Percentiles rank a stretch among this genome's conserved stretches.
Conservation (phyloP, 2,888 invertebrate genomes). For the Dinocampus coccinellae region DNA sequence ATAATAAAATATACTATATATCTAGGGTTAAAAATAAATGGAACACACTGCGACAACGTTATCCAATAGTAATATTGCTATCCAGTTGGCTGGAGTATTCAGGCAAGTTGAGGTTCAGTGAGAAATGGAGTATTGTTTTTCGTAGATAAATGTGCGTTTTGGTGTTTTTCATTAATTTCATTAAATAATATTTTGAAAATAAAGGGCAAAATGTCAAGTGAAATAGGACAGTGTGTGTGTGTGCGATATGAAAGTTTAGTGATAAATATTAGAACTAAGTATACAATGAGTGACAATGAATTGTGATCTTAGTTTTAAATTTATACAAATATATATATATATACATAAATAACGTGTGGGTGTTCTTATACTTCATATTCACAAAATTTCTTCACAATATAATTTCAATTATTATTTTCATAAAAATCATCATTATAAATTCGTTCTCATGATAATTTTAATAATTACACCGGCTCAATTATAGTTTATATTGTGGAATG, state of each 20-base stretch:
- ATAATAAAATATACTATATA: not conserved
- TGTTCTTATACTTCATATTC: slow-evolving; percentile 1
- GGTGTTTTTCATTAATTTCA: not conserved
- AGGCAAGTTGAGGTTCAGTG: not conserved
- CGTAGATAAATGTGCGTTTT: not conserved
- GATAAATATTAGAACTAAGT: slow-evolving; percentile 63
- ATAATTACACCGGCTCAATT: slow-evolving; percentile 7
- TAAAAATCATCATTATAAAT: slow-evolving; percentile 2
- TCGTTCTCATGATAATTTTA: not conserved
- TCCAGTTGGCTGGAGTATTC: not conserved
- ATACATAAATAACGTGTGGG: not conserved
- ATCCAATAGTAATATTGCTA: not conserved
- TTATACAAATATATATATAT: slow-evolving; percentile 3
- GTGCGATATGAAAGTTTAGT: slow-evolving; percentile 48
- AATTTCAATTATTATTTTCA: not conserved
- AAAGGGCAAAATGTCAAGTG: slow-evolving; percentile 10
- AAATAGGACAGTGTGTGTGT: slow-evolving; percentile 35
- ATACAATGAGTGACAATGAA: slow-evolving; percentile 57
- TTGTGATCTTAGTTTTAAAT: slow-evolving; percentile 58
- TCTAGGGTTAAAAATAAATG: not conserved
- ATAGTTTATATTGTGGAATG: slow-evolving; percentile 63
- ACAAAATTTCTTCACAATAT: not conserved
- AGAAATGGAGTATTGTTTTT: slow-evolving; percentile 16
- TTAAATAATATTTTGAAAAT: not conserved
- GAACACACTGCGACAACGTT: not conserved